Conservation (phyloP, 2,113 vertebrate genomes). For the Pimephales promelas region DNA sequence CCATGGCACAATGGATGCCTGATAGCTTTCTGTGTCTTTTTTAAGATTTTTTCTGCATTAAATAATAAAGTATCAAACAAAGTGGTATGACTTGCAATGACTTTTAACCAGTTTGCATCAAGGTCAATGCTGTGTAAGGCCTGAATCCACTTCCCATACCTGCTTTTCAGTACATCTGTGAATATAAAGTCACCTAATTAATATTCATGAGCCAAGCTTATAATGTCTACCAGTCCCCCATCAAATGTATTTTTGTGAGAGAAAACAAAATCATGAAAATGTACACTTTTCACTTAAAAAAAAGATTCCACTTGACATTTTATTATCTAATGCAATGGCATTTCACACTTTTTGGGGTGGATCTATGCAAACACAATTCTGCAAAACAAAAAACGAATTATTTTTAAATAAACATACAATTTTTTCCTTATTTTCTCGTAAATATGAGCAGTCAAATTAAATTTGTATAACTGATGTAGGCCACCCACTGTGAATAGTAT, state of each 20-base stretch:
- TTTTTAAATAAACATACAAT: slow-evolving; percentile 4
- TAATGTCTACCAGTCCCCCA: too few relatives aligned
- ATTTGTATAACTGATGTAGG: background rate
- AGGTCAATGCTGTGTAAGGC: background rate
- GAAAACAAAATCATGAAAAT: background rate
- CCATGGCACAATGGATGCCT: background rate
- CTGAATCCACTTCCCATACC: background rate
- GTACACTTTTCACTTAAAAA: background rate
- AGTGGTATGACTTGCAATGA: background rate
- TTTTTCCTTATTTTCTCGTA: background rate
- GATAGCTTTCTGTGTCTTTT: background rate
- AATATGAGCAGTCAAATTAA: slow-evolving; percentile 6
- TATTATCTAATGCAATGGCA: background rate
- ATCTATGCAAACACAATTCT: background rate
- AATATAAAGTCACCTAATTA: background rate
- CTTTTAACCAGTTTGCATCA: background rate
- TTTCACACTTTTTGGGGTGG: background rate
- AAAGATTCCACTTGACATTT: background rate
- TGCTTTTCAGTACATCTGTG: background rate
- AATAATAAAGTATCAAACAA: too few relatives aligned
- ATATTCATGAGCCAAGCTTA: background rate
- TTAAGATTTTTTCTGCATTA: too few relatives aligned
- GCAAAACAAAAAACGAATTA: background rate
- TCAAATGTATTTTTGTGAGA: background rate
- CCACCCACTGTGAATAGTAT: background rate